These are phyloP conservation scores for Leuciscus idus DNA, from an alignment of 2,113 vertebrate species.

Conservation along the genomic window DNA sequence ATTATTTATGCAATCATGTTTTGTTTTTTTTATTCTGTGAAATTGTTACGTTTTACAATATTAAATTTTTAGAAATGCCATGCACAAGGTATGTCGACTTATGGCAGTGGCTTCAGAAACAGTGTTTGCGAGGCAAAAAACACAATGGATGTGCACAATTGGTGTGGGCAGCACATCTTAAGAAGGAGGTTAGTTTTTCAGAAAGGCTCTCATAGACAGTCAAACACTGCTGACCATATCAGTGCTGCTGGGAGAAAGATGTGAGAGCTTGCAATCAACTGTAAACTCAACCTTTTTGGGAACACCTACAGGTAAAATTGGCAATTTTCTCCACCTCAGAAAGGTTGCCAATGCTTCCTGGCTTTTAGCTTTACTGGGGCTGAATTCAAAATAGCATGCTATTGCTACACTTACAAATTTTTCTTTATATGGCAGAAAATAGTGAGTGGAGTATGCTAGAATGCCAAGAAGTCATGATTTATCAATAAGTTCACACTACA, in stretches of 20 bases:
- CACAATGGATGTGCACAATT: background rate
- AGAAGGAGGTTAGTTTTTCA: constrained; percentile 3
- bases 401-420: background rate
- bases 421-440: background rate
- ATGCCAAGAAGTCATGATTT: background rate
- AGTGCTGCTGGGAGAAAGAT: background rate
- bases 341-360: background rate
- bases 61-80: background rate
- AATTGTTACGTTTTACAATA: background rate
- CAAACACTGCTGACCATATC: background rate
- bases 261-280: constrained; percentile 6
- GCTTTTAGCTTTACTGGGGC: background rate
- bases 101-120: background rate
- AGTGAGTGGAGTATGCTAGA: background rate
- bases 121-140: background rate
- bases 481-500: background rate
- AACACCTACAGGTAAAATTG: background rate
- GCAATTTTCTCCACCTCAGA: background rate
- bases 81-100: background rate
- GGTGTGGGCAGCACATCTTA: background rate
- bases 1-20: background rate
- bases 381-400: background rate
- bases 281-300: background rate
- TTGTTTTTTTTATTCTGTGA: background rate
- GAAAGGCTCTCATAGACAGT: background rate